Evolutionary conservation across 2,797 vertebrate genomes (phyloP), one percentile per base, ranked within the genome.

Genomic region (Sebastes taczanowskii): DNA sequence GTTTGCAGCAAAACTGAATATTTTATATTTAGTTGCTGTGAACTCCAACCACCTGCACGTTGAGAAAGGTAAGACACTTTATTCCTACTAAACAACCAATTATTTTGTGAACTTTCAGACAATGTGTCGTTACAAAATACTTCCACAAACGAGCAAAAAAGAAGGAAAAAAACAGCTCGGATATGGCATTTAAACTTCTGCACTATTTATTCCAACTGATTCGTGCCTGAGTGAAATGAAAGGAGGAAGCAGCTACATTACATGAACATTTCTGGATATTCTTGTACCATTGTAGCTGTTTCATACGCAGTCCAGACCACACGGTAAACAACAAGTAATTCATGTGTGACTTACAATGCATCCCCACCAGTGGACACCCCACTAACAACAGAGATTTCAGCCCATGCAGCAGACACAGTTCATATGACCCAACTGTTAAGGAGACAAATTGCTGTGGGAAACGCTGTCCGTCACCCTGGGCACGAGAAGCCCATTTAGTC

Each of bases 401-500:
- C 60, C 55, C 22, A 42, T 38, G 59, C 1, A 27, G 64, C 46
- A 77, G 78, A 80, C 64, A 72, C 6, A 71, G 67, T 29, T 70
- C 35, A 83, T 71, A 11, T 67, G 81, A 80, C 38, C 81, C 49
- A 52, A 71, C 66, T 61, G 82, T 49, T 75, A 55, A 70, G 27
- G 72, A 81, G 80, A 84, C 83, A 78, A 55, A 67, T 38, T 27
- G 85, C 71, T 49, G 18, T 29, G 32, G 75, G 78, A 78, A 18
- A 32, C 29, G 18, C n/a, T 55, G 46, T 64, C 73, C 63, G 60
- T 77, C 68, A 25, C 52, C 70, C 30, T 3, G 46, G 25, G 71
- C 71, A 27, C 80, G 27, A 52, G 76, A 71, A 67, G 66, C 35
- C 74, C 53, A 46, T 85, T 77, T 63, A 62, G 67, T 69, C 32